phyloP scores from a whole-genome alignment of 2,113 vertebrate genomes.

The Nothoprocta perdicaria region DNA sequence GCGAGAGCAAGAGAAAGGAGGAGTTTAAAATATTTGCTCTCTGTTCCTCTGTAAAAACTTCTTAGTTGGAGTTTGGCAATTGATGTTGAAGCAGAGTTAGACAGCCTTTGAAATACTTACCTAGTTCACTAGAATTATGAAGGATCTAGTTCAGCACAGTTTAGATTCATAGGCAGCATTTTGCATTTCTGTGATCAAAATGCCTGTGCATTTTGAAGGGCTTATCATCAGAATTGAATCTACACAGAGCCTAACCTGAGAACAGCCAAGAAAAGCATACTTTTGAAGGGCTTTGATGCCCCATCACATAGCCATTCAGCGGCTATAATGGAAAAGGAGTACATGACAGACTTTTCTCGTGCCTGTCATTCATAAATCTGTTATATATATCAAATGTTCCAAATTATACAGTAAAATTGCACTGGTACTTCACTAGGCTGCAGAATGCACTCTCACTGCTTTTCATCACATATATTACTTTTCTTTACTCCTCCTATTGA shows the following conservation, averaged over 20 bases:
- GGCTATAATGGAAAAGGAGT: slow-evolving; percentile 49
- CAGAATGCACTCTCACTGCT: background rate
- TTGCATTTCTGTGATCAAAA: slow-evolving; percentile 68
- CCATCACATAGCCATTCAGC: slow-evolving; percentile 27
- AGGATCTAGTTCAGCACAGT: slow-evolving; percentile 35
- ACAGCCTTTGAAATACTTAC: slow-evolving; percentile 66
- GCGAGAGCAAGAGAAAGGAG: background rate
- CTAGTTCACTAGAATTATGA: background rate
- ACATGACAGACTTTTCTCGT: slow-evolving; percentile 28
- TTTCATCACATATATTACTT: background rate
- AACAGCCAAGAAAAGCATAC: slow-evolving; percentile 53
- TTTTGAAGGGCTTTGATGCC: slow-evolving; percentile 65
- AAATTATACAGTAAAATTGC: slow-evolving; percentile 11
- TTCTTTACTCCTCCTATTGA: background rate
- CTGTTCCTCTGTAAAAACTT: slow-evolving; percentile 25
- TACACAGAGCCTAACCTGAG: slow-evolving; percentile 49
- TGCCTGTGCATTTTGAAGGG: slow-evolving; percentile 18
- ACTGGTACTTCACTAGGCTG: background rate
- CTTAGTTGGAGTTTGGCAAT: slow-evolving; percentile 31
- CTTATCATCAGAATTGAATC: slow-evolving; percentile 33
- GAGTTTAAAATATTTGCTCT: slow-evolving; percentile 59
- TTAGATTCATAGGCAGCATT: slow-evolving; percentile 42
- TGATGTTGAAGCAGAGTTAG: slow-evolving; percentile 47
- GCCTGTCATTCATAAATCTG: slow-evolving; percentile 51
- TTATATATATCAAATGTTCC: slow-evolving; percentile 2